A percentile compares a stretch with the other conserved stretches of the same genome.
phyloP scores from a whole-genome alignment of 2,113 vertebrate species.

The Burhinus oedicnemus region DNA sequence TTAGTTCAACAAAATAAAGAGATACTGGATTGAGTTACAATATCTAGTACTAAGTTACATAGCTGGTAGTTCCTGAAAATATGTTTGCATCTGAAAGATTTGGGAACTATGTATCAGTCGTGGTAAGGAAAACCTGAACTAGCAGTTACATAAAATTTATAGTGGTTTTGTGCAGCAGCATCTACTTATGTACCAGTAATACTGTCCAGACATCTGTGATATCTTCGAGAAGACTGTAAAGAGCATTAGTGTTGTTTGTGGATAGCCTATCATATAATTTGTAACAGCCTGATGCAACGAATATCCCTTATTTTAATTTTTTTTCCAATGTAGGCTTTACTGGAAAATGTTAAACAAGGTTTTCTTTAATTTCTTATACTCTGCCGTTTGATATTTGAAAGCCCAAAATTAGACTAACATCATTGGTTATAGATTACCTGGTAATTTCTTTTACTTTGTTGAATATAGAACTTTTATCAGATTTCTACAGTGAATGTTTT shows the following conservation, averaged over 20 bases:
- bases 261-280: not conserved
- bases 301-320: not conserved
- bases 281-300: not conserved
- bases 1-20: not conserved
- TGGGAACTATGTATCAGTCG: not conserved
- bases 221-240: not conserved
- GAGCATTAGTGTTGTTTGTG: not conserved
- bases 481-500: constrained; percentile 5
- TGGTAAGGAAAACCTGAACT: not conserved
- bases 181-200: not conserved
- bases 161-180: not conserved
- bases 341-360: not conserved
- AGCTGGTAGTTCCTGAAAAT: not conserved
- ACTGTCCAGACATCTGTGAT: not conserved
- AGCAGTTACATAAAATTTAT: not conserved
- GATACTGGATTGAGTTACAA: not conserved
- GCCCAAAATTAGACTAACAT: not conserved
- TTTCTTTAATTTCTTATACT: not conserved
- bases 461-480: not conserved
- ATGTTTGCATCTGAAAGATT: not conserved
- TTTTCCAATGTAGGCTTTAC: not conserved
- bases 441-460: not conserved
- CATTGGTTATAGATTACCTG: not conserved
- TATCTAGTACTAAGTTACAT: not conserved
- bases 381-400: not conserved